Evolutionary conservation across 2,888 invertebrate genomes (phyloP).

Genomic region (Melanchra persicariae): DNA sequence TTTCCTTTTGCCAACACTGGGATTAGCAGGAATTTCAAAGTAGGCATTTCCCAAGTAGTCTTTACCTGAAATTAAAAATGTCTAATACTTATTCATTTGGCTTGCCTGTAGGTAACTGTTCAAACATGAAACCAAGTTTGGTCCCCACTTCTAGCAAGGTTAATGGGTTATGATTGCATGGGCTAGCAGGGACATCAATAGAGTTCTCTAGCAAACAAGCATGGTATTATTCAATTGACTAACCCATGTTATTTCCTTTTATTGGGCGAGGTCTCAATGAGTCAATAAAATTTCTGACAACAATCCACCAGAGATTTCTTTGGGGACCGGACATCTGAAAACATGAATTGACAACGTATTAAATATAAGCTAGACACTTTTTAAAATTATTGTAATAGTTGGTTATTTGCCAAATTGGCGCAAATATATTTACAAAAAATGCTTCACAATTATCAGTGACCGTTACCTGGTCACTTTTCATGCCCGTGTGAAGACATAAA

Average conservation of each 20-base stretch:
- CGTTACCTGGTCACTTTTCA: not conserved
- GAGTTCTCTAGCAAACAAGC: not conserved
- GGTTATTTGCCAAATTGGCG: constrained; percentile 24
- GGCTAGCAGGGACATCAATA: not conserved
- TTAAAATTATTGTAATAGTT: too few relatives aligned
- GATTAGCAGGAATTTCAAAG: constrained; percentile 94
- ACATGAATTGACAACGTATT: not conserved
- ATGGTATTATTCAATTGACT: constrained; percentile 28
- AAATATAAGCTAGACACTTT: not conserved
- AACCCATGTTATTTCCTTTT: constrained; percentile 82
- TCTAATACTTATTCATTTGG: not conserved
- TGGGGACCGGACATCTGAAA: constrained; percentile 82
- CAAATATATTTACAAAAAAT: constrained; percentile 25
- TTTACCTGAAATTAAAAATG: constrained; percentile 88
- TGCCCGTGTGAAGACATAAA: not conserved
- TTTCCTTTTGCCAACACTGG: constrained; percentile 92
- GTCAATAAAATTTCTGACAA: constrained; percentile 91
- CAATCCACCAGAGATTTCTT: constrained; percentile 84
- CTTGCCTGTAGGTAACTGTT: not conserved
- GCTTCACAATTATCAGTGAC: not conserved
- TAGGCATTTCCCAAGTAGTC: constrained; percentile 96
- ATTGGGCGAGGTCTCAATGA: constrained; percentile 89
- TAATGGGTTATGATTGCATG: not conserved
- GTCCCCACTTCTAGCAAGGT: not conserved
- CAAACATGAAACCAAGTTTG: not conserved